Evolutionary conservation across 2,888 invertebrate species (phyloP).

Genomic region (Aphrophora alni): DNA sequence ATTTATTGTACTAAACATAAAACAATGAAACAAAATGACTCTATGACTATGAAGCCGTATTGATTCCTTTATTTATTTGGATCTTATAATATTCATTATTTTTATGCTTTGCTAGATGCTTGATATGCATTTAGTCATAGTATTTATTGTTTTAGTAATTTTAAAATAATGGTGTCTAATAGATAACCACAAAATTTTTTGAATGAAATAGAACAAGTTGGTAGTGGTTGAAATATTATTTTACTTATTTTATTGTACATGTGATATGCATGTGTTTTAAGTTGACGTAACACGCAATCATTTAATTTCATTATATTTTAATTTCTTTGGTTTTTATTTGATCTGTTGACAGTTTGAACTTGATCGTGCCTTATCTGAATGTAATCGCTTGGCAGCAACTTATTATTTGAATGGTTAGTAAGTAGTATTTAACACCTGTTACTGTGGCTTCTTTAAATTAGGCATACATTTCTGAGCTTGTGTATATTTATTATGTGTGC

Average conservation of each 20-base stretch:
- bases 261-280: conserved; percentile 50
- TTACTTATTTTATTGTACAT: conserved; percentile 51
- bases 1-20: too few species aligned
- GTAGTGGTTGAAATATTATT: conserved; percentile 56
- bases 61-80: too few species aligned
- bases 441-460: neutral
- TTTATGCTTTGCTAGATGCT: conserved; percentile 45
- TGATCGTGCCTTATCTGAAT: conserved; percentile 34
- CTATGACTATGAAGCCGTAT: too few species aligned
- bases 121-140: conserved; percentile 54
- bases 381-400: conserved; percentile 37
- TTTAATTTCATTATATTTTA: conserved; percentile 37
- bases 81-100: too few species aligned
- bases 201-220: conserved; percentile 56
- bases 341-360: conserved; percentile 41
- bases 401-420: conserved; percentile 39
- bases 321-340: conserved; percentile 42
- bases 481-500: too few species aligned
- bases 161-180: too few species aligned
- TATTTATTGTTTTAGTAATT: neutral
- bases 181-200: conserved; percentile 59
- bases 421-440: conserved; percentile 26
- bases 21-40: too few species aligned
- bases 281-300: conserved; percentile 28
- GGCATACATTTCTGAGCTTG: neutral